A percentile compares a stretch with the other conserved stretches of the same genome.
phyloP scores from a whole-genome alignment of 2,113 vertebrate species.

The Grantiella picta region DNA sequence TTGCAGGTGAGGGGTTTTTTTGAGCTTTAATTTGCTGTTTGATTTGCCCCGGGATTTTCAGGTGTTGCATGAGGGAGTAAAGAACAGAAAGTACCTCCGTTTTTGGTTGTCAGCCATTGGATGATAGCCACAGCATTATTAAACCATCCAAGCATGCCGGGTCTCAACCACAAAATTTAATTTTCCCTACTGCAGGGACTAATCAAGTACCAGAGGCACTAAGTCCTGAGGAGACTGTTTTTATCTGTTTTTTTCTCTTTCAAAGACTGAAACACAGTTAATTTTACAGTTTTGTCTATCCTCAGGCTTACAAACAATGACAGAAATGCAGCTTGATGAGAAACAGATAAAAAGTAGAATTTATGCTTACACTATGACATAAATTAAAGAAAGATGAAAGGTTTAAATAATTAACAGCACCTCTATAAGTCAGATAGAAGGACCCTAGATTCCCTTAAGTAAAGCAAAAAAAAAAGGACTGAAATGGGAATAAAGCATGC shows the following conservation, averaged over 20 bases:
- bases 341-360: slow-evolving; percentile 74
- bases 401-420: slow-evolving; percentile 37
- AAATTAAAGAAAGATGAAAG: slow-evolving; percentile 75
- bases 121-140: slow-evolving; percentile 90
- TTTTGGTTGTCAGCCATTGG: slow-evolving; percentile 87
- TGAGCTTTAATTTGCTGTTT: slow-evolving; percentile 82
- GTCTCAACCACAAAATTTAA: slow-evolving; percentile 83
- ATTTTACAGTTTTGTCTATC: slow-evolving; percentile 80
- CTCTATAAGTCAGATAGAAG: slow-evolving; percentile 28
- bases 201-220: slow-evolving; percentile 76
- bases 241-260: slow-evolving; percentile 64
- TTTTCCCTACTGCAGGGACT: slow-evolving; percentile 80
- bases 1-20: slow-evolving; percentile 84
- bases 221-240: slow-evolving; percentile 71
- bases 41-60: slow-evolving; percentile 85
- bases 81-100: slow-evolving; percentile 83
- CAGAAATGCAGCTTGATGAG: slow-evolving; percentile 74
- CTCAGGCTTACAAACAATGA: slow-evolving; percentile 75
- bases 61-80: slow-evolving; percentile 85
- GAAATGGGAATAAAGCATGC: neutral
- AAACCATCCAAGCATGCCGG: slow-evolving; percentile 88
- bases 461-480: neutral
- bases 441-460: neutral
- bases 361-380: slow-evolving; percentile 65
- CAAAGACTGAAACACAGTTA: slow-evolving; percentile 68